These are phyloP conservation scores for Tenthredo distinguenda DNA, from an alignment of 2,888 invertebrate genomes.

Conservation along the genomic window DNA sequence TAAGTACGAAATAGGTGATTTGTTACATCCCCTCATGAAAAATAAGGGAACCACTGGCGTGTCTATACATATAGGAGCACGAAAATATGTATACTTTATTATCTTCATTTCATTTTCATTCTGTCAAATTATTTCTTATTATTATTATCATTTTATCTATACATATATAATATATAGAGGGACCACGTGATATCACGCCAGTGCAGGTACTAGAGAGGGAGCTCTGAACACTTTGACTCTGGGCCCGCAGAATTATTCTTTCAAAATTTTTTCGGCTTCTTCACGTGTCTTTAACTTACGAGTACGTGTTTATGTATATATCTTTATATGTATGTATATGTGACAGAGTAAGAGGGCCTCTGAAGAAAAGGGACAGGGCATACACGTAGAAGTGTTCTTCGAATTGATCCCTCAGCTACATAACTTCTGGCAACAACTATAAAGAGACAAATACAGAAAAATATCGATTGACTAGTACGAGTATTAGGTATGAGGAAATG, in stretches of 20 bases:
- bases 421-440: neutral
- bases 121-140: constrained; percentile 24
- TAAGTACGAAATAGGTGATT: constrained; percentile 64
- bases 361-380: constrained; percentile 1
- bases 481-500: neutral
- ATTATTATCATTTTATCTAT: constrained; percentile 2
- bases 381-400: neutral
- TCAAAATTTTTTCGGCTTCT: constrained; percentile 29
- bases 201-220: constrained; percentile 71
- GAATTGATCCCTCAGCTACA: constrained; percentile 23
- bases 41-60: constrained; percentile 46
- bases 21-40: constrained; percentile 52
- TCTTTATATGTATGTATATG: neutral
- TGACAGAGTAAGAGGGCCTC: constrained; percentile 20
- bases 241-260: constrained; percentile 64
- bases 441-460: neutral
- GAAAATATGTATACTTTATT: constrained; percentile 65
- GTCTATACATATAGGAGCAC: constrained; percentile 57
- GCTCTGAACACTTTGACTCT: constrained; percentile 70
- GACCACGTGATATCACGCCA: constrained; percentile 54
- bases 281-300: neutral
- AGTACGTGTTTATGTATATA: neutral
- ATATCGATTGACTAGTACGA: neutral
- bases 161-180: constrained; percentile 21
- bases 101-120: constrained; percentile 52